These are phyloP conservation scores for Orchestia grillus DNA, from an alignment of 1,140 invertebrate species.

Conservation along the genomic window DNA sequence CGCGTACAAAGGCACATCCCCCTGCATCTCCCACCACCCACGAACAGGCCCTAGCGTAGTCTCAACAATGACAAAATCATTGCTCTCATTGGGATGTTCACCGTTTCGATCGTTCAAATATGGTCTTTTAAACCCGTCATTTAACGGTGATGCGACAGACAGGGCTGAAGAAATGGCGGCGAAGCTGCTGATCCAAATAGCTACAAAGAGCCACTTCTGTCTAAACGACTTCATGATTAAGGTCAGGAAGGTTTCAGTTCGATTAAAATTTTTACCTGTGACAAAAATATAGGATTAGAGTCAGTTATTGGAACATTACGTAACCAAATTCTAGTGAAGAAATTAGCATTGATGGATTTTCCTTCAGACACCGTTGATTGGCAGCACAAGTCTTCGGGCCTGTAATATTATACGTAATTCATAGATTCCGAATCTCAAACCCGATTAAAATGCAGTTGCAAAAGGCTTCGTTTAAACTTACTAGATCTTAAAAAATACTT, in stretches of 20 bases:
- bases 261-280: neutral
- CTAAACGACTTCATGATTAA: neutral
- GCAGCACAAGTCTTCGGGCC: neutral
- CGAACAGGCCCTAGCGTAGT: neutral
- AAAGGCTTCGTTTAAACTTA: neutral
- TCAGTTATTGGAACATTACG: neutral
- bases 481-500: neutral
- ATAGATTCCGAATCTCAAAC: neutral
- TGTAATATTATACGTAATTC: neutral
- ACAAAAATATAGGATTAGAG: neutral
- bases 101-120: neutral
- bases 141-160: neutral
- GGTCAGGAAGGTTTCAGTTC: neutral
- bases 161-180: neutral
- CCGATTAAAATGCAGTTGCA: neutral
- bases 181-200: neutral
- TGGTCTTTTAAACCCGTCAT: neutral
- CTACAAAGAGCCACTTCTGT: neutral
- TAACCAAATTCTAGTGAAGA: neutral
- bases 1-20: neutral
- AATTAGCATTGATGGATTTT: neutral
- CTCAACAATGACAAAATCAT: neutral
- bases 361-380: neutral
- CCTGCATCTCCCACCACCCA: neutral
- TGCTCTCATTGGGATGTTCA: neutral